Conservation (phyloP, 2,888 invertebrate species). For the Agrochola lota region DNA sequence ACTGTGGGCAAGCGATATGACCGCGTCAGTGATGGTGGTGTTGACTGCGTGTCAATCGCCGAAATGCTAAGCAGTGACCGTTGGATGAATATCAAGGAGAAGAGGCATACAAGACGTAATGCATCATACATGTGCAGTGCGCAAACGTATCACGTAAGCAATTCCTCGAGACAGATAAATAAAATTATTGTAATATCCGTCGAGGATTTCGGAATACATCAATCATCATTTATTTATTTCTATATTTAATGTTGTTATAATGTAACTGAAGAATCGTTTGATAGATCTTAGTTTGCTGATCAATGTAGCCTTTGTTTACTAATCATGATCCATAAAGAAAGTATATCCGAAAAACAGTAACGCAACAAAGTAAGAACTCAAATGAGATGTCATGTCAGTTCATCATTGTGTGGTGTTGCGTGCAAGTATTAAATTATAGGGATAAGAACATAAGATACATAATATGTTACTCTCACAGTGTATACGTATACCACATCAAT, state of each 20-base stretch:
- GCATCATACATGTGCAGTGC: slow-evolving; percentile 40
- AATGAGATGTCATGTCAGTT: slow-evolving; percentile 25
- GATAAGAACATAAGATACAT: slow-evolving; percentile 7
- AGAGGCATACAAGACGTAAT: slow-evolving; percentile 30
- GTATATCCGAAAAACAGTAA: not conserved
- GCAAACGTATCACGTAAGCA: slow-evolving; percentile 29
- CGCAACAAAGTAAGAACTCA: not conserved
- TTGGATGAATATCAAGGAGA: slow-evolving; percentile 39
- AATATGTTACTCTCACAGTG: slow-evolving; percentile 1
- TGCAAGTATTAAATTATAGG: slow-evolving; percentile 34
- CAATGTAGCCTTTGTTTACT: not conserved
- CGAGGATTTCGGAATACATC: slow-evolving; percentile 22
- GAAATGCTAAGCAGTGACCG: slow-evolving; percentile 39
- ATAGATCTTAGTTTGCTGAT: not conserved
- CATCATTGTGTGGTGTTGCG: slow-evolving; percentile 10
- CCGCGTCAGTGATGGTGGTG: slow-evolving; percentile 14
- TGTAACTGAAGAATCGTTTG: not conserved
- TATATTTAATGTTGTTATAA: not conserved
- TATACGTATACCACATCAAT: slow-evolving; percentile 7
- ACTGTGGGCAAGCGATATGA: slow-evolving; percentile 24
- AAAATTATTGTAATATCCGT: slow-evolving; percentile 26
- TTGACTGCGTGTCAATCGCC: slow-evolving; percentile 39
- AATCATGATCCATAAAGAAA: too few species aligned
- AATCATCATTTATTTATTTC: slow-evolving; percentile 4
- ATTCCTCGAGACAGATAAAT: slow-evolving; percentile 34